Conservation (phyloP, 2,888 invertebrate genomes). For the Chesias legatella region DNA sequence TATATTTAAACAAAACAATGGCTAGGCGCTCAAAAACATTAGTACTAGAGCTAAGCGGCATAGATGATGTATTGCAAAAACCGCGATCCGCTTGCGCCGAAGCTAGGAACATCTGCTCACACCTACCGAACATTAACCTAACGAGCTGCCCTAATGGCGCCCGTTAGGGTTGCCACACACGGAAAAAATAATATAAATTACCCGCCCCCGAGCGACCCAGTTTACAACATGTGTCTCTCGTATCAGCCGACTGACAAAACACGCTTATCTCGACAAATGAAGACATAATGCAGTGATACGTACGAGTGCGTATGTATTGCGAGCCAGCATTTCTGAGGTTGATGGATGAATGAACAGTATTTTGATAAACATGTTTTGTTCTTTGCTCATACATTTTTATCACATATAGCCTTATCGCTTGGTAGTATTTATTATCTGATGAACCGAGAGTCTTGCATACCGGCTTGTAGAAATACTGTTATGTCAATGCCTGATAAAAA, state of each 20-base stretch:
- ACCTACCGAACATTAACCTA: slow-evolving; percentile 73
- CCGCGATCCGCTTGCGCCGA: slow-evolving; percentile 42
- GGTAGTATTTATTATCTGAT: too few relatives aligned
- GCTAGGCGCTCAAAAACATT: slow-evolving; percentile 27
- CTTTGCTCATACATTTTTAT: neutral
- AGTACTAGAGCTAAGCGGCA: slow-evolving; percentile 51
- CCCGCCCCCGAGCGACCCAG: slow-evolving; percentile 47
- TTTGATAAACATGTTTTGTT: slow-evolving; percentile 2
- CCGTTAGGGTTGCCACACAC: slow-evolving; percentile 56
- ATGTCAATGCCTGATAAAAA: too few relatives aligned
- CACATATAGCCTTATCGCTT: too few relatives aligned
- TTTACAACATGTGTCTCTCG: slow-evolving; percentile 58
- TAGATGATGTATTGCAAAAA: slow-evolving; percentile 70
- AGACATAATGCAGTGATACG: slow-evolving; percentile 44
- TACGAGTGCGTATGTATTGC: slow-evolving; percentile 33
- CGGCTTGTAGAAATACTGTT: too few relatives aligned
- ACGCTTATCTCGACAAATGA: slow-evolving; percentile 57
- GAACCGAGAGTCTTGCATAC: too few relatives aligned
- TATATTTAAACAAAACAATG: slow-evolving; percentile 20
- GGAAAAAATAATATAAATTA: slow-evolving; percentile 73
- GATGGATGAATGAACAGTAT: slow-evolving; percentile 23
- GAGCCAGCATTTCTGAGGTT: slow-evolving; percentile 33
- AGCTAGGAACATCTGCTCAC: slow-evolving; percentile 64
- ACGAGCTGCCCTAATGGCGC: slow-evolving; percentile 75
- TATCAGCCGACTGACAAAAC: slow-evolving; percentile 66